These are phyloP conservation scores for Limnephilus marmoratus DNA, from an alignment of 2,888 invertebrate genomes.

Conservation along the genomic window DNA sequence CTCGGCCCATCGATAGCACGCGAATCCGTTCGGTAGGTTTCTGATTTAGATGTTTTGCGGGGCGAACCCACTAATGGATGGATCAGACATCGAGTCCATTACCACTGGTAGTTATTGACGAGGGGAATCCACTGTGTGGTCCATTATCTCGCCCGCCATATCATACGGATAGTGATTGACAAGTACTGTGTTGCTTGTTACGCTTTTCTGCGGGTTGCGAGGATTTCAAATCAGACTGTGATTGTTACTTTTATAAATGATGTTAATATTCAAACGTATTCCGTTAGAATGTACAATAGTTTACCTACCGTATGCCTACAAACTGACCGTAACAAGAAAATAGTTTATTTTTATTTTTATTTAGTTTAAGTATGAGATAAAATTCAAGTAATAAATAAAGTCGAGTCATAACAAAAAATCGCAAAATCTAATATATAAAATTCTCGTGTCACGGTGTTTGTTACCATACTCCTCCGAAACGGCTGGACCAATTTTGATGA, in stretches of 20 bases:
- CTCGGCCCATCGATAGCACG: slow-evolving; percentile 27
- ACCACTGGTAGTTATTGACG: slow-evolving; percentile 50
- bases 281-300: not conserved
- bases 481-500: too few relatives aligned
- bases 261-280: not conserved
- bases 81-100: slow-evolving; percentile 57
- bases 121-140: slow-evolving; percentile 41
- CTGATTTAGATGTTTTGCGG: slow-evolving; percentile 59
- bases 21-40: slow-evolving; percentile 16
- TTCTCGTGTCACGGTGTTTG: too few relatives aligned
- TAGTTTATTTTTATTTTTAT: too few relatives aligned
- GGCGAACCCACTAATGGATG: slow-evolving; percentile 54
- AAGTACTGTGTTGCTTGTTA: slow-evolving; percentile 18
- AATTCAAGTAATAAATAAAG: too few relatives aligned
- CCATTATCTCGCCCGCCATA: slow-evolving; percentile 35
- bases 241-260: not conserved
- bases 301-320: too few relatives aligned
- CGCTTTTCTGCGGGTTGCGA: not conserved
- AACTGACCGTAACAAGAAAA: too few relatives aligned
- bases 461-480: too few relatives aligned
- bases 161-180: not conserved
- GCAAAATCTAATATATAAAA: too few relatives aligned
- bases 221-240: not conserved
- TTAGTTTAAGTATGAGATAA: too few relatives aligned
- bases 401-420: too few relatives aligned